A percentile compares a stretch with the other conserved stretches of the same genome.
Conservation (phyloP, 1,140 invertebrate species). For the Scaptodrosophila lebanonensis region DNA sequence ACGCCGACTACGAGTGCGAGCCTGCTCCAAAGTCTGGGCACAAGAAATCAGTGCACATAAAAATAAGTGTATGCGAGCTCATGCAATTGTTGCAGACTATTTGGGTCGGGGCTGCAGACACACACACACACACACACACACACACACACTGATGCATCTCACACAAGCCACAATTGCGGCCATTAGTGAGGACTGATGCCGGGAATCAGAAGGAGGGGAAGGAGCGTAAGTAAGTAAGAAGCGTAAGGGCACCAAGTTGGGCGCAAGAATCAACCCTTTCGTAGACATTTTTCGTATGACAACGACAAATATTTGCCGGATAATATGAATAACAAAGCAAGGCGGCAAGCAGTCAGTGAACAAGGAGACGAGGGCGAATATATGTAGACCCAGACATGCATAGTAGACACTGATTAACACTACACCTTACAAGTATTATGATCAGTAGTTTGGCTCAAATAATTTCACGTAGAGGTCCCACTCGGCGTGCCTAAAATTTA, state of each 20-base stretch:
- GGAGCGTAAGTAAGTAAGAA: no score
- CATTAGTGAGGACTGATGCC: slow-evolving; percentile 42
- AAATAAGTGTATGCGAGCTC: slow-evolving; percentile 4
- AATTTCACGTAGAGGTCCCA: no score
- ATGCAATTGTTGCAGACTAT: slow-evolving; percentile 66
- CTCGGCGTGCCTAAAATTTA: no score
- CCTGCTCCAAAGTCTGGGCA: no score
- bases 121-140: neutral
- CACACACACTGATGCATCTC: neutral
- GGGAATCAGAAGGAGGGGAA: slow-evolving; percentile 1
- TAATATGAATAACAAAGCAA: slow-evolving; percentile 73
- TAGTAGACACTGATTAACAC: no score
- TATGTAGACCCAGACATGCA: no score
- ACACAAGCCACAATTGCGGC: slow-evolving; percentile 61
- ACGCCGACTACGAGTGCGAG: no score
- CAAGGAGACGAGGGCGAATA: slow-evolving; percentile 1
- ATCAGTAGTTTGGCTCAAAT: no score
- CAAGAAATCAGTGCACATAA: slow-evolving; percentile 47
- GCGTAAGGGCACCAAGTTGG: neutral
- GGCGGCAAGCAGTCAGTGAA: slow-evolving; percentile 20
- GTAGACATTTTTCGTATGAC: slow-evolving; percentile 71
- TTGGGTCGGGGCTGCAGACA: slow-evolving; percentile 51
- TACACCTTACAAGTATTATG: no score
- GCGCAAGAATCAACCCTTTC: slow-evolving; percentile 56
- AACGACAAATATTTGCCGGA: slow-evolving; percentile 74